These are phyloP conservation scores for Parapsyche elsis DNA, from an alignment of 1,140 invertebrate species.

Conservation along the genomic window DNA sequence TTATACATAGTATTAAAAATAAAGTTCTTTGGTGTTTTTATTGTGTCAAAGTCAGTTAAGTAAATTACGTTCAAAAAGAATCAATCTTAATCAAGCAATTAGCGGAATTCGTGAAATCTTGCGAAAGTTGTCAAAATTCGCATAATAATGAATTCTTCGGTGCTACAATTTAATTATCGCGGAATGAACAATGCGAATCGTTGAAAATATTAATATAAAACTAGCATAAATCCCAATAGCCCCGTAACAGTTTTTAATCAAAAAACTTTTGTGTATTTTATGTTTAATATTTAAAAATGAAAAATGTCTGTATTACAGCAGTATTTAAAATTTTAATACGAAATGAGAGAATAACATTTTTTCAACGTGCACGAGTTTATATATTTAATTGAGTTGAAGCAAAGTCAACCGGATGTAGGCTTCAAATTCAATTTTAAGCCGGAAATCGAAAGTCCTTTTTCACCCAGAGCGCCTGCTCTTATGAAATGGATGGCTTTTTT, in stretches of 20 bases:
- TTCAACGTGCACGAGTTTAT: slow-evolving; percentile 13
- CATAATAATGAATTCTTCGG: neutral
- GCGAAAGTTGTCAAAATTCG: slow-evolving; percentile 1
- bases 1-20: too few relatives aligned
- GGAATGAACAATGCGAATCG: neutral
- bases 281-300: too few relatives aligned
- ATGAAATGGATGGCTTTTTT: slow-evolving; percentile 26
- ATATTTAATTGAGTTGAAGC: slow-evolving; percentile 34
- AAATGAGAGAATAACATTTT: slow-evolving; percentile 5
- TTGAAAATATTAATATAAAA: neutral
- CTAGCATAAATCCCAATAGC: too few relatives aligned
- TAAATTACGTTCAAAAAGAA: neutral
- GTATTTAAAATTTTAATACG: too few relatives aligned
- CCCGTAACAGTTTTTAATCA: too few relatives aligned
- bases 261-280: too few relatives aligned
- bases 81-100: slow-evolving; percentile 20
- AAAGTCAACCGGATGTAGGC: slow-evolving; percentile 28
- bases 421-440: slow-evolving; percentile 47
- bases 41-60: too few relatives aligned
- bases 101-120: neutral
- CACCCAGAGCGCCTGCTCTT: slow-evolving; percentile 31
- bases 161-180: neutral
- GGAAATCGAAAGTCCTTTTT: slow-evolving; percentile 47
- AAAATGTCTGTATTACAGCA: too few relatives aligned
- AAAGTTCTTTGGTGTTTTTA: too few relatives aligned